Percentiles rank a stretch among this genome's conserved stretches.
phyloP scores from a whole-genome alignment of 1,140 invertebrate species.

The Philotrypesis tridentata region DNA sequence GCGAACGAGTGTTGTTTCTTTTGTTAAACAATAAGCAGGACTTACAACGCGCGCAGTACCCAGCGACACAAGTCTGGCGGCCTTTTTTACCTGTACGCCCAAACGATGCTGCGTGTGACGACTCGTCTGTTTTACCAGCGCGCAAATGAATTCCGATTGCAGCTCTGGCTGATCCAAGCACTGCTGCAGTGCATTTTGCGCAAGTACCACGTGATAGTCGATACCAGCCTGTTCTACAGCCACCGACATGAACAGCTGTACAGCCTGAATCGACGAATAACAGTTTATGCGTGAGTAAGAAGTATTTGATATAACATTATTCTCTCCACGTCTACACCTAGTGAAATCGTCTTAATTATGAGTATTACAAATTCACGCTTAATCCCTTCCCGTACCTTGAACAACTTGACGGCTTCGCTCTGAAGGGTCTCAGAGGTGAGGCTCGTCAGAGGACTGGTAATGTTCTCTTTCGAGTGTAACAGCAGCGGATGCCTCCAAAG shows the following conservation, averaged over 20 bases:
- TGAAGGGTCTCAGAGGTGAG: constrained; percentile 89
- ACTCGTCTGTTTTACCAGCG: constrained; percentile 93
- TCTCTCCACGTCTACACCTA: too few relatives aligned
- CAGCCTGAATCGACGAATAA: constrained; percentile 79
- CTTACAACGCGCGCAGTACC: constrained; percentile 77
- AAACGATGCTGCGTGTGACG: constrained; percentile 87
- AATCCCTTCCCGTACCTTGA: constrained; percentile 81
- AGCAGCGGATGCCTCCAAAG: constrained; percentile 94
- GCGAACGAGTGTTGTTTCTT: constrained; percentile 36
- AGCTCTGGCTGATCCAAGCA: constrained; percentile 91
- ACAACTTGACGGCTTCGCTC: constrained; percentile 93
- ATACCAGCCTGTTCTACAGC: constrained; percentile 95
- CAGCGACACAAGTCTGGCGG: constrained; percentile 74
- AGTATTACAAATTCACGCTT: not conserved
- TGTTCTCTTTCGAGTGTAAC: constrained; percentile 92
- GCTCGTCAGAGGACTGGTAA: constrained; percentile 88
- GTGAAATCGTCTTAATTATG: too few relatives aligned
- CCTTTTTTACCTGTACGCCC: constrained; percentile 92
- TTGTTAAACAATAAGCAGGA: constrained; percentile 74
- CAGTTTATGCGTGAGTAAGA: not conserved
- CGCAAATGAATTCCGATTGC: constrained; percentile 93
- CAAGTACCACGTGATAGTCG: constrained; percentile 95
- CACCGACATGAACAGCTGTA: constrained; percentile 95
- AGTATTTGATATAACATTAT: too few relatives aligned
- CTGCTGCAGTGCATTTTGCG: constrained; percentile 93